Evolutionary conservation across 2,113 vertebrate genomes (phyloP), one percentile per base, ranked within the genome.

Genomic region (Oreocharis arfaki): DNA sequence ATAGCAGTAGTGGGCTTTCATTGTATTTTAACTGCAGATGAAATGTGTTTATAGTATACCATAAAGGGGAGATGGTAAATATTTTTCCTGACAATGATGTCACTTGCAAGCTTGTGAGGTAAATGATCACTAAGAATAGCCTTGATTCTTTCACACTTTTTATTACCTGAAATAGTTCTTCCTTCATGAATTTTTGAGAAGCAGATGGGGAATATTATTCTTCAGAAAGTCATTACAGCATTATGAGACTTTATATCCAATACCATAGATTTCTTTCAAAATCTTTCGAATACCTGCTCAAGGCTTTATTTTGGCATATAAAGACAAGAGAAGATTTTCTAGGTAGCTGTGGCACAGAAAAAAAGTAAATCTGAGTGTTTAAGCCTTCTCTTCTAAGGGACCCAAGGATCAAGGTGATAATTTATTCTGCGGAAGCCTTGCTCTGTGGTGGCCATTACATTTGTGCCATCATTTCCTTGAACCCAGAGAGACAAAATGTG

Each of bases 181-280:
- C 17, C 61, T 94, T 92, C 49, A 28, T 94, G 55, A 90, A 49
- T 90, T 94, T 95, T 94, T 90, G 87, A 94, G 87, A 69, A 96
- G 64, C 42, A 82, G 60, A 37, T 88, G 78, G 68, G 59, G 42
- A 93, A 27, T 86, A 56, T 75, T 84, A 69, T 93, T 59, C 75
- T 92, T 93, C 64, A 95, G 64, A 73, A 87, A 76, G 65, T 95
- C 86, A 71, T 93, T 81, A 94, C 73, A 92, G 84, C 68, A 86
- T 93, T 95, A 93, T 93, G 97, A 97, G 92, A 76, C 96, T 93
- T 97, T 90, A 65, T 95, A 90, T 71, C 74, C 37, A 74, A 33
- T 42, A 76, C 59, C 37, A 84, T 2, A 50, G n/a, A 56, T 79
- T 87, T 87, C 37, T 85, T 96, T 74, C 35, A 67, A 80, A 94